These are phyloP conservation scores for Chelonus insularis DNA, from an alignment of 1,140 invertebrate genomes.

Conservation along the genomic window DNA sequence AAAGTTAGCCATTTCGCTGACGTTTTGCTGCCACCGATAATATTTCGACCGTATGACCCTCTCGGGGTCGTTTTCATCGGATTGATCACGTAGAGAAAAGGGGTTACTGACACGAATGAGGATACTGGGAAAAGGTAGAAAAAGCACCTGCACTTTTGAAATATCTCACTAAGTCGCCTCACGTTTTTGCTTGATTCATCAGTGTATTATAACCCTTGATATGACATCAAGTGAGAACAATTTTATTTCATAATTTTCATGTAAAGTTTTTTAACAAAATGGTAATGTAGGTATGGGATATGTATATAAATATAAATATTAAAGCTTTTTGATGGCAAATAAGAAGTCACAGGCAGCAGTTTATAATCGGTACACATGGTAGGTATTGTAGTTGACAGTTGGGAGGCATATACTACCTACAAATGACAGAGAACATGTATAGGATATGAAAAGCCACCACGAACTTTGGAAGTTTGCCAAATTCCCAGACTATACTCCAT, in stretches of 20 bases:
- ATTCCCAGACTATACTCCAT: constrained; percentile 18
- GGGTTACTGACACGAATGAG: constrained; percentile 8
- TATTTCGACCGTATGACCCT: constrained; percentile 16
- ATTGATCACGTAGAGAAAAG: constrained; percentile 15
- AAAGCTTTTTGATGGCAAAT: no score
- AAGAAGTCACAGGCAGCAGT: neutral
- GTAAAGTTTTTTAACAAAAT: no score
- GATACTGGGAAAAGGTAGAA: neutral
- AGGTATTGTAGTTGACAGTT: constrained; percentile 7
- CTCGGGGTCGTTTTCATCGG: constrained; percentile 12
- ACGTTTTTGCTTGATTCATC: no score
- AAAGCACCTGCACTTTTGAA: neutral
- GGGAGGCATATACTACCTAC: neutral
- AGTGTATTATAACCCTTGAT: no score
- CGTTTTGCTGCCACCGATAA: constrained; percentile 4
- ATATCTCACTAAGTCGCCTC: no score
- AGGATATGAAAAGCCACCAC: neutral
- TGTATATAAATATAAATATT: no score
- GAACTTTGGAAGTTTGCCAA: constrained; percentile 16
- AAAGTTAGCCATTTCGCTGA: constrained; percentile 28
- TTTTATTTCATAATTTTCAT: no score
- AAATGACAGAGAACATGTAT: constrained; percentile 4
- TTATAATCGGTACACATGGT: constrained; percentile 3
- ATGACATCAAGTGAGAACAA: no score
- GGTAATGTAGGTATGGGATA: no score